Percentiles rank a stretch among this genome's conserved stretches.
Evolutionary conservation across 53 echinoderm and acorn worm genomes (phyloP).

Genomic region (Astropecten irregularis): DNA sequence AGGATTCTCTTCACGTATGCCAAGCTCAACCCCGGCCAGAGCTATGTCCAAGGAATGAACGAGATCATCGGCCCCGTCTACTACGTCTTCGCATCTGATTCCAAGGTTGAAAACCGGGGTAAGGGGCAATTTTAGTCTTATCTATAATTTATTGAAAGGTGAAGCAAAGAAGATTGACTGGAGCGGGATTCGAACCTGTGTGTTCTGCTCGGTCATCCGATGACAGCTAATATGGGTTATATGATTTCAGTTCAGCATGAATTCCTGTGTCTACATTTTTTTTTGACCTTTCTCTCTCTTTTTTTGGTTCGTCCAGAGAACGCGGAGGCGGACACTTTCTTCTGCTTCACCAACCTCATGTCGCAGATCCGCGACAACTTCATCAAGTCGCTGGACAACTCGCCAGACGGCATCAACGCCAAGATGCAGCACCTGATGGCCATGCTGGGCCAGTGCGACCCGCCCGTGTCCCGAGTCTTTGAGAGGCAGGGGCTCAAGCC

Average conservation of each 20-base stretch:
- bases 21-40: constrained; percentile 96
- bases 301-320: constrained; percentile 64
- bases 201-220: no score
- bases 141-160: no score
- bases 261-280: no score
- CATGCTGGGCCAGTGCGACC: constrained; percentile 74
- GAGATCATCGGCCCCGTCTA: constrained; percentile 97
- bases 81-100: constrained; percentile 90
- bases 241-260: no score
- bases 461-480: constrained; percentile 66
- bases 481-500: constrained; percentile 76
- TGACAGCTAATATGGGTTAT: no score
- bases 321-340: constrained; percentile 96
- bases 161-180: no score
- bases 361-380: constrained; percentile 93
- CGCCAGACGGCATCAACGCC: constrained; percentile 89
- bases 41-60: constrained; percentile 99
- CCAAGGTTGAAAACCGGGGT: constrained; percentile 76
- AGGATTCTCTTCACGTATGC: constrained; percentile 95
- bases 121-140: no score
- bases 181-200: no score
- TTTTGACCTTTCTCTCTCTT: no score
- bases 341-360: constrained; percentile 99
- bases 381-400: constrained; percentile 96
- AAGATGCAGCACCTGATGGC: constrained; percentile 86